Percentiles rank a stretch among this genome's conserved stretches.
phyloP scores from a whole-genome alignment of 2,888 invertebrate genomes.

The Acronicta leporina region DNA sequence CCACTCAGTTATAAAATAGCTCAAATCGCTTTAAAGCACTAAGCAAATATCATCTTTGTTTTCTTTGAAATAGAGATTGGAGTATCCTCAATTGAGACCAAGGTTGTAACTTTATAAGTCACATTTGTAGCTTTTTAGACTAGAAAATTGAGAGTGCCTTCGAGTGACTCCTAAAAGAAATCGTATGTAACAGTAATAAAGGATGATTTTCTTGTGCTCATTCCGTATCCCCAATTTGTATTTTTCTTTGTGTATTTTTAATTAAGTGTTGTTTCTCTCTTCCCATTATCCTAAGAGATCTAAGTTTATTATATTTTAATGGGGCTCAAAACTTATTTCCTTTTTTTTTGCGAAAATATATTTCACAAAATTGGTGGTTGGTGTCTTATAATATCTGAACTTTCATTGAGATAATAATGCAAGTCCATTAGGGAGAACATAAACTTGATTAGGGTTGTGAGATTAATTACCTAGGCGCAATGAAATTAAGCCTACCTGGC shows the following conservation, averaged over 20 bases:
- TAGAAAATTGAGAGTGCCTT: constrained; percentile 70
- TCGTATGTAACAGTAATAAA: constrained; percentile 63
- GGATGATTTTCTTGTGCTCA: constrained; percentile 41
- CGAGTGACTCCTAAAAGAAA: constrained; percentile 62
- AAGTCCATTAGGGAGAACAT: no score
- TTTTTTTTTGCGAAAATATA: background rate
- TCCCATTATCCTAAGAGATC: background rate
- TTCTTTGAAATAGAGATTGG: background rate
- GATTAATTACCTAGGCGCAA: background rate
- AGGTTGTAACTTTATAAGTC: constrained; percentile 61
- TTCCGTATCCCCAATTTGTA: constrained; percentile 16
- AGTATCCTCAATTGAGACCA: constrained; percentile 1
- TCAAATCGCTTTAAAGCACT: constrained; percentile 6
- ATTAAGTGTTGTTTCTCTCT: constrained; percentile 14
- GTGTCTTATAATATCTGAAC: no score
- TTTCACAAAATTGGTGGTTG: no score
- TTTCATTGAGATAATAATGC: no score
- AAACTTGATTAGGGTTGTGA: no score
- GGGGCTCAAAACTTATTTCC: background rate
- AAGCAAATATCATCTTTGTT: constrained; percentile 7
- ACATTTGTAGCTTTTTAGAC: constrained; percentile 67
- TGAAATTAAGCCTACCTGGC: constrained; percentile 37
- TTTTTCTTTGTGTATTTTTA: constrained; percentile 6
- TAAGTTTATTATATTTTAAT: constrained; percentile 3
- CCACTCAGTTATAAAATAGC: constrained; percentile 16